phyloP scores from a whole-genome alignment of 1,140 invertebrate species.

The Colletes latitarsis region DNA sequence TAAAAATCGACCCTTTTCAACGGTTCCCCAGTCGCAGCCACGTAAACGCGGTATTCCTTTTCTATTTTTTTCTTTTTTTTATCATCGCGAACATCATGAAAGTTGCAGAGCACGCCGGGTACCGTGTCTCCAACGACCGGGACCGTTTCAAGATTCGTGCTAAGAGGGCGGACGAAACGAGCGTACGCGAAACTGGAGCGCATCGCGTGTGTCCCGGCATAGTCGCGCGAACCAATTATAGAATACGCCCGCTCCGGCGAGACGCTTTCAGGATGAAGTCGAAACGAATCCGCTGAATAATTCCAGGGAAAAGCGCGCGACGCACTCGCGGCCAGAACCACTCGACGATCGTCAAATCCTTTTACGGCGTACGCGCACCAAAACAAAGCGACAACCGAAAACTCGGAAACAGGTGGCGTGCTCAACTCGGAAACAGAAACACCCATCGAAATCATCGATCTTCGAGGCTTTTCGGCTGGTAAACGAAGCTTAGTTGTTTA shows the following conservation, averaged over 20 bases:
- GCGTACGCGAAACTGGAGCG: conserved; percentile 16
- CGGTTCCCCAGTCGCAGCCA: no score
- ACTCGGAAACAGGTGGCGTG: conserved; percentile 47
- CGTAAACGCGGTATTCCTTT: background rate
- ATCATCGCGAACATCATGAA: background rate
- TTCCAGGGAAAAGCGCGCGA: conserved; percentile 13
- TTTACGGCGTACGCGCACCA: conserved; percentile 31
- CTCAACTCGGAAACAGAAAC: background rate
- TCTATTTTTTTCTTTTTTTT: background rate
- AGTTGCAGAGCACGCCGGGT: background rate
- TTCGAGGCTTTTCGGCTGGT: no score
- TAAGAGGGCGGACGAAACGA: conserved; percentile 27
- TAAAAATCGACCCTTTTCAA: background rate
- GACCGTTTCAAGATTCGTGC: conserved; percentile 25
- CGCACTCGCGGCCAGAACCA: conserved; percentile 7
- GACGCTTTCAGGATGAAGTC: conserved; percentile 12
- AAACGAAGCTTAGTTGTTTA: no score
- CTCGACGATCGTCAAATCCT: conserved; percentile 35
- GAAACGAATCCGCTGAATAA: conserved; percentile 4
- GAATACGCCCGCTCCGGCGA: background rate
- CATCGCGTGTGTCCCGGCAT: background rate
- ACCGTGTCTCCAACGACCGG: background rate
- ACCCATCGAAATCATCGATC: no score
- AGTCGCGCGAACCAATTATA: conserved; percentile 30
- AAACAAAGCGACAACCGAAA: background rate